A percentile compares a stretch with the other conserved stretches of the same genome.
Conservation (phyloP, 2,797 vertebrate species). For the Helicolenus hilgendorfi region DNA sequence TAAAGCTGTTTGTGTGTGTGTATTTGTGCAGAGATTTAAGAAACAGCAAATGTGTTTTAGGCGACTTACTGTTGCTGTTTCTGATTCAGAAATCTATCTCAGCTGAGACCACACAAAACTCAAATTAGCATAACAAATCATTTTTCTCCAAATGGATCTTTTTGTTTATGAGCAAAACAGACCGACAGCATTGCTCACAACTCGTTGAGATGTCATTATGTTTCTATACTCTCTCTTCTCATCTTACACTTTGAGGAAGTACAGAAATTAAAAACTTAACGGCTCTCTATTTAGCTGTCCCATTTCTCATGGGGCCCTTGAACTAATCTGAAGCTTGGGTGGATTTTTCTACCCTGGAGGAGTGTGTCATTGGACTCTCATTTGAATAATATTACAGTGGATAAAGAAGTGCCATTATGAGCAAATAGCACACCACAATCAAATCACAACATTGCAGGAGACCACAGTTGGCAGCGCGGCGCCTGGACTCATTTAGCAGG, state of each 20-base stretch:
- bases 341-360: constrained; percentile 75
- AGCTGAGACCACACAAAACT: constrained; percentile 38
- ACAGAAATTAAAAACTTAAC: constrained; percentile 76
- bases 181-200: constrained; percentile 32
- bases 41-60: constrained; percentile 19
- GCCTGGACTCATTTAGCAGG: constrained; percentile 69
- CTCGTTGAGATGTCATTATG: constrained; percentile 43
- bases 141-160: constrained; percentile 49
- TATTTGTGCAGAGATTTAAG: not conserved
- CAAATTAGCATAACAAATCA: constrained; percentile 58
- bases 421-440: constrained; percentile 79
- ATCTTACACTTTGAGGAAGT: constrained; percentile 48
- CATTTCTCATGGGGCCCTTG: constrained; percentile 75
- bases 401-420: constrained; percentile 84
- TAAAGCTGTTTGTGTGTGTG: not conserved
- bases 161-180: constrained; percentile 38
- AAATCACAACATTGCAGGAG: constrained; percentile 85
- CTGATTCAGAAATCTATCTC: constrained; percentile 36
- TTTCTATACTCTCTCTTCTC: constrained; percentile 36
- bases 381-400: constrained; percentile 87
- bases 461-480: constrained; percentile 50
- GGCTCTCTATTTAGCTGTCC: constrained; percentile 67
- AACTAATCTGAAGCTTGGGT: constrained; percentile 80
- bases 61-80: constrained; percentile 20
- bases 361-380: constrained; percentile 82